A percentile compares a stretch with the other conserved stretches of the same genome.
phyloP scores from a whole-genome alignment of 2,797 vertebrate genomes.

The Cyclura pinguis region DNA sequence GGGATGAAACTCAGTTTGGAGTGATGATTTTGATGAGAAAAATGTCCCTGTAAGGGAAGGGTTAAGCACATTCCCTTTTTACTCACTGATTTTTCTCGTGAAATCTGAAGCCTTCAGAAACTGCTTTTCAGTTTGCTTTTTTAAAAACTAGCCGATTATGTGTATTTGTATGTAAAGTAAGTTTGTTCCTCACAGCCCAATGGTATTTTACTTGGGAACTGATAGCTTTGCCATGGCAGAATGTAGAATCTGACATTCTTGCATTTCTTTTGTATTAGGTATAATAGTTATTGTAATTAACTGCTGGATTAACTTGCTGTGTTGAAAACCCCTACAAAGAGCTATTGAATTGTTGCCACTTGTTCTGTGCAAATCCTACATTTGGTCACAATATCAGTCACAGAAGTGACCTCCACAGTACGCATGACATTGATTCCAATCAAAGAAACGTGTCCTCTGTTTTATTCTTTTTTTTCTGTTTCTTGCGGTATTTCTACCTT shows the following conservation, averaged over 20 bases:
- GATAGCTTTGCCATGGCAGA: not conserved
- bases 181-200: not conserved
- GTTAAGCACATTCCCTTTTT: not conserved
- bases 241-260: not conserved
- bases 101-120: not conserved
- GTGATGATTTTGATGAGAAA: not conserved
- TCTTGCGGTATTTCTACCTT: not conserved
- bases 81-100: too few relatives aligned
- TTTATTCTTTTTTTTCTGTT: not conserved
- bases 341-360: not conserved
- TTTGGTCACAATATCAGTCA: not conserved
- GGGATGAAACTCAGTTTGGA: not conserved
- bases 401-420: not conserved
- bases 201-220: not conserved
- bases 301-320: not conserved
- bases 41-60: not conserved
- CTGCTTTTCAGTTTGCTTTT: not conserved
- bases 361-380: not conserved
- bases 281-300: conserved; percentile 1
- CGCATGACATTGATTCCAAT: not conserved
- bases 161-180: not conserved
- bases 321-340: not conserved
- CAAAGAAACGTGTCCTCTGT: not conserved
- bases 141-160: not conserved
- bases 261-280: not conserved